These are phyloP conservation scores for Apteryx mantelli DNA, from an alignment of 2,113 vertebrate species.

Conservation along the genomic window DNA sequence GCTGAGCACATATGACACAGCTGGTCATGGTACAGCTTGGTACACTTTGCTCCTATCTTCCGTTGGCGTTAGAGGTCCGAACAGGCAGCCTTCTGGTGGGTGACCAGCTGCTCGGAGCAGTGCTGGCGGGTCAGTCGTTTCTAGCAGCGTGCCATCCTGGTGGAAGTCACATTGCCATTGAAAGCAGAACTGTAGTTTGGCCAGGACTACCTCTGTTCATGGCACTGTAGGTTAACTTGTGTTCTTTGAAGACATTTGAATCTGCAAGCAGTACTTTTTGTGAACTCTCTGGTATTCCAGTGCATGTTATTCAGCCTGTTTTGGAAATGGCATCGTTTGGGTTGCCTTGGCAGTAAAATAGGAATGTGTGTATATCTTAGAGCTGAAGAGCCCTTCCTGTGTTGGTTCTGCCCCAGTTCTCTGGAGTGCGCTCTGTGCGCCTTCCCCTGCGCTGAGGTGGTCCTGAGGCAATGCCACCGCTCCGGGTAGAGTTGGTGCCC, in stretches of 20 bases:
- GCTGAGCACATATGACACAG: background rate
- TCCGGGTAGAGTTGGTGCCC: background rate
- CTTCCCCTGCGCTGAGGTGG: background rate
- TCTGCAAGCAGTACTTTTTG: background rate
- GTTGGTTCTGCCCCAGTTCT: background rate
- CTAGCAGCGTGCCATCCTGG: rapidly evolving
- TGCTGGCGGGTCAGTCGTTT: background rate
- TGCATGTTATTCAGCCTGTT: background rate
- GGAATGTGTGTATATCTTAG: background rate
- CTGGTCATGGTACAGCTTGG: background rate
- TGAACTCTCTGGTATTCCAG: background rate
- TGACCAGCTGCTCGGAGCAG: background rate
- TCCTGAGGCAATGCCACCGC: background rate
- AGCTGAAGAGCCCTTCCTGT: background rate
- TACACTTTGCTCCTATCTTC: background rate
- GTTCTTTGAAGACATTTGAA: background rate
- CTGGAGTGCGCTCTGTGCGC: too few relatives aligned
- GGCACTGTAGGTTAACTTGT: rapidly evolving
- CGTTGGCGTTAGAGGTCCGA: background rate
- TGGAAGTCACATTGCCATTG: background rate
- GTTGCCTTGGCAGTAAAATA: background rate
- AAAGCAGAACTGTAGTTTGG: background rate
- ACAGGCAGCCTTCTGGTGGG: background rate
- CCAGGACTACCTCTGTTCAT: background rate
- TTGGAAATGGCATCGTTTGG: background rate